Base-by-base conservation (phyloP, 2,113 vertebrate species). In the Carollia perspicillata region DNA sequence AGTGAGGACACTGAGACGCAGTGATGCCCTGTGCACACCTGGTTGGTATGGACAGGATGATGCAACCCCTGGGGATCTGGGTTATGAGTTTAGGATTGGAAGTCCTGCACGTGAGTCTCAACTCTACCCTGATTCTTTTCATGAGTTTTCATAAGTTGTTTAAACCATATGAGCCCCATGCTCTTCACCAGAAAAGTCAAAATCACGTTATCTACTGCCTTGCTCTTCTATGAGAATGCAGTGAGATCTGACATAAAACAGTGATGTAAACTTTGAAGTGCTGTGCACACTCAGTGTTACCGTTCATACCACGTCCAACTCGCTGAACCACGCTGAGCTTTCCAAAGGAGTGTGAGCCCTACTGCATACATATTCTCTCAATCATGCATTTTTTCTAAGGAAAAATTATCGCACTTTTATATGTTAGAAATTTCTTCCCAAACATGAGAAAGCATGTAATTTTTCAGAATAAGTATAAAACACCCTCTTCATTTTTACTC, bases 381-480 rank as follows among this genome's bases (percentile, higher is more conserved):
- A 20, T 90, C 23, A 58, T 49, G 30, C 60, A 63, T 63, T 69
- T 63, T 69, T 88, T 90, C 18, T 63, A 92, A 69, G 65, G 13
- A 65, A 79, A 85, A 85, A 47, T 30, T 74, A 40, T 83, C 44
- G 33, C 79, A 86, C 51, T 80, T 89, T n/a, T 79, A 23, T 69
- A 88, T 68, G 9, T 42, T 87, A 20, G 28, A 93, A 78, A 80
- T 88, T 69, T 77, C 22, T 79, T 94, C 71, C 44, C 17, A 89
- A 92, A 8, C 22, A 74, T 44, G 88, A 47, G 1, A 51, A 0
- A 65, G 22, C 26, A 53, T 37, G 16, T 49, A 60, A 53, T 69
- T 92, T 89, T 94, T 12, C 55, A 88, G 68, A 92, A 79, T 65
- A 86, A 72, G 17, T 65, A 69, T 75, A 63, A 51, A 94, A 55